Base-by-base conservation (phyloP, 2,113 vertebrate species). In the Lonchura striata region DNA sequence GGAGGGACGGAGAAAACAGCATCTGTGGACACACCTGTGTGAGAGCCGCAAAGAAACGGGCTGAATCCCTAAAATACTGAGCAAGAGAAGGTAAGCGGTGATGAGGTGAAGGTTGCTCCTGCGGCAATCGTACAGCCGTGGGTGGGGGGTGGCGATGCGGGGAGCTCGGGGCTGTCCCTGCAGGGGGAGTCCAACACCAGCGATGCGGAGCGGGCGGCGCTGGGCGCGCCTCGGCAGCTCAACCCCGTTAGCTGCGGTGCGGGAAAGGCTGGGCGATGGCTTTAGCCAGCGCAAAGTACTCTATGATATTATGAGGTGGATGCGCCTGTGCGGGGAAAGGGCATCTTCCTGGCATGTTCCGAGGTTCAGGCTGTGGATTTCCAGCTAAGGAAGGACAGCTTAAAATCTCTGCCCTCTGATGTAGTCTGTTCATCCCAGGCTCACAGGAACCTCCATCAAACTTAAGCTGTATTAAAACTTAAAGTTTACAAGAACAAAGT, bases 101-200 rank as follows among this genome's bases (percentile, higher is more conserved):
- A 27, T 6, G 50, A 15, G 17, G 15, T 33, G 18, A 18, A 39
- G 30, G 5, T 3, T 22, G 54, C 23, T 88, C 12, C 44, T 33
- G 77, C 4, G 23, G 35, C 12, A 76, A 54, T 19, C 3, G 4
- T 2, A 0, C n/a, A 1, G 11, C n/a, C 10, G 17, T 2, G 61
- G 5, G 28, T 6, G 60, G 18, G 1, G 0, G 10, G 6, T 0
- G 33, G n/a, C n/a, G n/a, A n/a, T n/a, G 49, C 11, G 41, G 2
- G 4, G 3, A 15, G 37, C 54, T 4, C 2, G 44, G 10, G 10
- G 50, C 85, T 24, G 11, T 35, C 10, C 96, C 98, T 95, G 97
- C 95, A 98, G 98, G 92, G 97, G 98, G 97, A 98, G 97, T 96
- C 89, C 63, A 97, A 81, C 94, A 97, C 96, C 95, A 92, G 94